Evolutionary conservation across 2,888 invertebrate genomes (phyloP), one percentile per base, ranked within the genome.

Genomic region (Drosophila vallismaia): DNA sequence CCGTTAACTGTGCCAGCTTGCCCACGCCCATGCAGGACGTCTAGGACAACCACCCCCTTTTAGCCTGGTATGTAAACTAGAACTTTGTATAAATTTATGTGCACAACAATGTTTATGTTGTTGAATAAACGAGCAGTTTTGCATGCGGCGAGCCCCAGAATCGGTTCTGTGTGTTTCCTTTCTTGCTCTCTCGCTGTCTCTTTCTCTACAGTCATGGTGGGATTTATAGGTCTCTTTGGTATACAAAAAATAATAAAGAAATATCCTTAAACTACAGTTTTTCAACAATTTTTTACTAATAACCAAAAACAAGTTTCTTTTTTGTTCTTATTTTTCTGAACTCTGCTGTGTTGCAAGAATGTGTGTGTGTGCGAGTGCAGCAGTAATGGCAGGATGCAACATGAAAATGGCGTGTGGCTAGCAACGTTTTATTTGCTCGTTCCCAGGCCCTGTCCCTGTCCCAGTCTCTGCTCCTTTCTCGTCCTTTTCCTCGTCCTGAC

Each of bases 21-120:
- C 36, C 29, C 33, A 31, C 45, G 36, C 57, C 5, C 12, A 3
- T 7, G 40, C 12, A 42, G 36, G 36, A 36, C 36, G 36, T 36
- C 36, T 36, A 36, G 36, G 36, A 42, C 19, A 14, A 42, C 19
- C n/a, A 40, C 26, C 42, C 26, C 10, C n/a, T 31, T 48, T 26
- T 4, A 31, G 24, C 24, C 49, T 44, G 70, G 72, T 70, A 56
- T 74, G 80, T 73, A 86, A 87, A 86, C 86, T 87, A 87, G 83
- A 86, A 82, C 88, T 82, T 82, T 83, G 86, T 88, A 83, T 86
- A 80, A 86, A 88, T 80, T 88, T 84, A 84, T 82, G 86, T 82
- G 87, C 77, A 79, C 81, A 82, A 82, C 87, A 82, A 87, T 87
- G 81, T 82, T 82, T 82, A 82, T 82, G 88, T 82, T 82, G 87